Conservation (phyloP, 1,140 invertebrate species). For the Phthorimaea operculella region DNA sequence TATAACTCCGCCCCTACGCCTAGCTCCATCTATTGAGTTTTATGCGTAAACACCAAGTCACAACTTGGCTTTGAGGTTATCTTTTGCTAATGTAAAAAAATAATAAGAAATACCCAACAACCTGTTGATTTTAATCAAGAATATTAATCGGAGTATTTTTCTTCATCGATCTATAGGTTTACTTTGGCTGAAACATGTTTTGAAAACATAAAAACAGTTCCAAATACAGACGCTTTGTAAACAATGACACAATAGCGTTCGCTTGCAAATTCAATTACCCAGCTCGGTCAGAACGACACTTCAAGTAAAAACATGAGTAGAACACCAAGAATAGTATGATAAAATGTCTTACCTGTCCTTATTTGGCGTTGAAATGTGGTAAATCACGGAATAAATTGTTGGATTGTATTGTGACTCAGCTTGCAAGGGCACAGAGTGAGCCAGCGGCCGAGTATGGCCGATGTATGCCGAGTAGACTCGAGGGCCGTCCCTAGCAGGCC, state of each 20-base stretch:
- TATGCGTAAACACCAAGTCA: constrained; percentile 14
- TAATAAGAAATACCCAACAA: no score
- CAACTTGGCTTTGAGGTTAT: constrained; percentile 38
- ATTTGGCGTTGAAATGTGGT: constrained; percentile 16
- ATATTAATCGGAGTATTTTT: not conserved
- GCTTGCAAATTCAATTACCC: not conserved
- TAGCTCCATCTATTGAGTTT: constrained; percentile 39
- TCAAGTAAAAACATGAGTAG: constrained; percentile 5
- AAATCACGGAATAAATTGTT: constrained; percentile 19
- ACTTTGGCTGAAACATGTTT: not conserved
- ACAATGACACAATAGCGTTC: constrained; percentile 1
- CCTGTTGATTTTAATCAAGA: not conserved
- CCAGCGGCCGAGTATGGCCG: constrained; percentile 40
- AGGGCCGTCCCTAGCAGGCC: constrained; percentile 40
- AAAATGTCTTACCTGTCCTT: constrained; percentile 27
- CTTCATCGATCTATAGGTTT: not conserved
- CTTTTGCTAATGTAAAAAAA: constrained; percentile 4
- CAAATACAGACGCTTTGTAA: constrained; percentile 1
- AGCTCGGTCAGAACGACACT: not conserved
- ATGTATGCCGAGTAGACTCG: constrained; percentile 40
- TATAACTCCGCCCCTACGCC: constrained; percentile 31
- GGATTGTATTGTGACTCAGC: constrained; percentile 51
- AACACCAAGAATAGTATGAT: constrained; percentile 12
- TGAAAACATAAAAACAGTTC: constrained; percentile 22
- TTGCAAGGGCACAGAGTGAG: constrained; percentile 33